These are phyloP conservation scores for Zootermopsis nevadensis DNA, from an alignment of 2,888 invertebrate genomes.

Conservation along the genomic window DNA sequence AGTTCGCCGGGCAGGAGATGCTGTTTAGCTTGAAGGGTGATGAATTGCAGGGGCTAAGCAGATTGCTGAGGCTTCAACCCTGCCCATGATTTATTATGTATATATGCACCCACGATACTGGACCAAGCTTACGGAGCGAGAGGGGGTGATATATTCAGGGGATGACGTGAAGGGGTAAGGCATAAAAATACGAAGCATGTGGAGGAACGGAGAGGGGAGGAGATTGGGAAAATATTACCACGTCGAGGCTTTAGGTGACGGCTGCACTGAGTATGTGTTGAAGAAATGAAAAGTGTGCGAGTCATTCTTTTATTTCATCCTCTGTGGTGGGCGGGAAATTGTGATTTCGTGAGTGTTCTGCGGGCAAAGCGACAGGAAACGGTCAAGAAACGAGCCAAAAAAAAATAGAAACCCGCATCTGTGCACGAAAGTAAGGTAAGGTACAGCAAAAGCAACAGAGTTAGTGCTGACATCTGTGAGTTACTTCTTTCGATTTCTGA, in stretches of 20 bases:
- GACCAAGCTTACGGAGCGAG: background rate
- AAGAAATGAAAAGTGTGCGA: background rate
- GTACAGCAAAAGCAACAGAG: too few relatives aligned
- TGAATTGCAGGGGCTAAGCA: constrained; percentile 32
- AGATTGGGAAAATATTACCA: background rate
- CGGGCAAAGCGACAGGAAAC: too few relatives aligned
- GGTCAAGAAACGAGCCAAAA: too few relatives aligned
- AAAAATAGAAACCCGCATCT: too few relatives aligned
- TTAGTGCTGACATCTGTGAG: too few relatives aligned
- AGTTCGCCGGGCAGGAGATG: background rate
- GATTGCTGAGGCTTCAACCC: constrained; percentile 8
- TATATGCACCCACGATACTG: constrained; percentile 29
- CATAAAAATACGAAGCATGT: background rate
- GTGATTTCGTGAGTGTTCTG: too few relatives aligned
- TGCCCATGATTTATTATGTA: constrained; percentile 26
- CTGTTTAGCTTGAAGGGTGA: constrained; percentile 33
- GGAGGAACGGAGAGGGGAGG: too few relatives aligned
- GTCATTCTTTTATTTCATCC: too few relatives aligned
- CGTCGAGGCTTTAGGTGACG: background rate
- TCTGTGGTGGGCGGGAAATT: too few relatives aligned
- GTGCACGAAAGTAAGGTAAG: too few relatives aligned
- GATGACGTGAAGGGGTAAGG: background rate
- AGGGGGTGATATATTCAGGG: background rate
- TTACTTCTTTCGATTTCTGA: too few relatives aligned
- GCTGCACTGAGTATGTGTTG: background rate